phyloP scores from a whole-genome alignment of 1,140 invertebrate genomes.

The Mizuhopecten yessoensis region DNA sequence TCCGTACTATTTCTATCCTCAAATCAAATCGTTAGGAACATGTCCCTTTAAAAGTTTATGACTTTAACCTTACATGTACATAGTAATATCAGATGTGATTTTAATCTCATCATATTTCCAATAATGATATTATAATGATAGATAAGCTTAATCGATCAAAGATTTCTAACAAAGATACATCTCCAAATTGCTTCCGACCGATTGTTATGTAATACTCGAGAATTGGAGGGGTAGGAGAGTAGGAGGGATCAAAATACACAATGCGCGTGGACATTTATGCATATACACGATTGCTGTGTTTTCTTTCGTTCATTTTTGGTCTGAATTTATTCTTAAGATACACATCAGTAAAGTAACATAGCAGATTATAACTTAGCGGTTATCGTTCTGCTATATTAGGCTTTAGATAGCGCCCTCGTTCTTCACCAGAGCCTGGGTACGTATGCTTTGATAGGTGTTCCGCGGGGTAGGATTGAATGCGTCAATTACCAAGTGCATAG shows the following conservation, averaged over 20 bases:
- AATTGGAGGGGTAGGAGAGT: neutral
- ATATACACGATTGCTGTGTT: no score
- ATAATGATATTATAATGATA: neutral
- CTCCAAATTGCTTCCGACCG: neutral
- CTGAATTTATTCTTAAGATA: no score
- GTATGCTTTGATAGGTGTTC: neutral
- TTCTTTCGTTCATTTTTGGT: no score
- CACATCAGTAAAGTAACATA: no score
- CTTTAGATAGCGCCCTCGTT: no score
- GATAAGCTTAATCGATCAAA: neutral
- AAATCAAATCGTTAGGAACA: no score
- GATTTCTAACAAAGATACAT: neutral
- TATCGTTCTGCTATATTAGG: no score
- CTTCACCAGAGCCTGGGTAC: neutral
- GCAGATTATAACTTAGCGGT: no score
- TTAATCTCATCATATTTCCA: constrained; percentile 28
- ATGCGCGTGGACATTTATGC: neutral
- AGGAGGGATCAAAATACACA: neutral
- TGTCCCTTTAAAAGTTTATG: neutral
- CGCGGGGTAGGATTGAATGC: neutral
- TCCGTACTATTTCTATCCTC: no score
- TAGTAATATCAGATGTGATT: neutral
- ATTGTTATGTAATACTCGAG: neutral
- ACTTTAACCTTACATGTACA: neutral
- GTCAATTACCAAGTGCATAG: neutral